phyloP scores from a whole-genome alignment of 2,797 vertebrate genomes.

The Chaetodon trifasciatus region DNA sequence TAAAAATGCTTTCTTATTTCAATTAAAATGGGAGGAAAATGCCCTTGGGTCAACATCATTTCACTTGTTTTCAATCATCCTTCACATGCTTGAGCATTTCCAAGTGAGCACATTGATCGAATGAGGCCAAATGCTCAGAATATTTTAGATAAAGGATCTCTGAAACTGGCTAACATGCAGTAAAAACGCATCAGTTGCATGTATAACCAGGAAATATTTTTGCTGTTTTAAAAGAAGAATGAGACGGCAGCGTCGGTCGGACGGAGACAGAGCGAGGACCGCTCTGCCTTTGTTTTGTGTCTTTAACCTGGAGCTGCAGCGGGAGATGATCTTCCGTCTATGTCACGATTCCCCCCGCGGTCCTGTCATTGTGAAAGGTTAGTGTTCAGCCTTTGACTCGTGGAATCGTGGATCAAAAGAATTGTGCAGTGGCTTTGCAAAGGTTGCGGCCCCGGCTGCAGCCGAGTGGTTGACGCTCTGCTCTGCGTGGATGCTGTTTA shows the following conservation, averaged over 20 bases:
- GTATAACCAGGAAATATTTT: constrained; percentile 5
- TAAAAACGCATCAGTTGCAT: constrained; percentile 4
- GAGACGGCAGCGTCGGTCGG: not conserved
- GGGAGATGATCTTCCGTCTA: constrained; percentile 62
- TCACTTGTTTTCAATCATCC: constrained; percentile 28
- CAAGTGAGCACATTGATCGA: not conserved
- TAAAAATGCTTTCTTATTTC: constrained; percentile 11
- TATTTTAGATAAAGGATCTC: not conserved
- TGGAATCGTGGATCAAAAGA: constrained; percentile 71
- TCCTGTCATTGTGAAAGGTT: constrained; percentile 72
- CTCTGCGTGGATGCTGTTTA: not conserved
- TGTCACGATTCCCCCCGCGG: constrained; percentile 45
- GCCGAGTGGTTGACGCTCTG: constrained; percentile 20
- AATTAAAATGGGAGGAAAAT: not conserved
- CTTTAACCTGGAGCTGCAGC: constrained; percentile 57
- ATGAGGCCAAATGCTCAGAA: not conserved
- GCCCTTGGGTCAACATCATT: constrained; percentile 4
- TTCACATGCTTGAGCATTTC: not conserved
- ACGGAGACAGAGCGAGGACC: constrained; percentile 5
- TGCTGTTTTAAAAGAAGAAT: not conserved
- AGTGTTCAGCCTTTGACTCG: constrained; percentile 65
- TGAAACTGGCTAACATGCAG: not conserved
- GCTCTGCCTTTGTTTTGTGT: constrained; percentile 32
- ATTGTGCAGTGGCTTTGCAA: constrained; percentile 56
- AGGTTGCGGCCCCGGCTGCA: constrained; percentile 61